phyloP scores from a whole-genome alignment of 2,888 invertebrate genomes.

The Hypsopygia costalis region DNA sequence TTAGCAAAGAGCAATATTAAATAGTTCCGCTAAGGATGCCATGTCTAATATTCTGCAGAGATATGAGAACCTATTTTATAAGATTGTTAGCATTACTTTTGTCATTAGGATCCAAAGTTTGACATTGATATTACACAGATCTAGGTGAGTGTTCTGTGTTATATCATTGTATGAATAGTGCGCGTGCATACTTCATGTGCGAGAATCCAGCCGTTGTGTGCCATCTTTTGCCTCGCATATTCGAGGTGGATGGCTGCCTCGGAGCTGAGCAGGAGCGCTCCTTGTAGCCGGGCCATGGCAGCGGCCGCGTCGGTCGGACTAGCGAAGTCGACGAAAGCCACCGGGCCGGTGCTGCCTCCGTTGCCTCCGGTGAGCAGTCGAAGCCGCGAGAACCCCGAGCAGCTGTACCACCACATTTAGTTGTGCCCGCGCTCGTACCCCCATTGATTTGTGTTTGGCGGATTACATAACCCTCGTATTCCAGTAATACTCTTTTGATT shows the following conservation, averaged over 20 bases:
- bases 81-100: background rate
- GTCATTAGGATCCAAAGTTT: conserved; percentile 20
- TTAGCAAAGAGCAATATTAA: background rate
- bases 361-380: conserved; percentile 94
- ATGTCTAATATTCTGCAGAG: background rate
- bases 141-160: conserved; percentile 11
- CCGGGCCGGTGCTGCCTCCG: conserved; percentile 85
- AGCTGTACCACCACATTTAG: conserved; percentile 87
- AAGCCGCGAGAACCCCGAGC: conserved; percentile 98
- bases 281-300: conserved; percentile 96
- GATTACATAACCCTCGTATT: background rate
- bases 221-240: conserved; percentile 99
- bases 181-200: conserved; percentile 79
- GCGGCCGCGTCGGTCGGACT: conserved; percentile 94
- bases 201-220: conserved; percentile 83
- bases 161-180: conserved; percentile 30
- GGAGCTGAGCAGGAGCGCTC: conserved; percentile 96
- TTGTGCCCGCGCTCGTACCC: conserved; percentile 64
- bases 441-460: conserved; percentile 30
- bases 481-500: background rate
- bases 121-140: conserved; percentile 8
- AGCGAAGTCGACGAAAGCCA: conserved; percentile 99
- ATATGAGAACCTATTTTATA: background rate
- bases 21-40: background rate
- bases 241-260: conserved; percentile 99